Base-by-base conservation (phyloP, 2,888 invertebrate genomes). In the Drosophila histrio region DNA sequence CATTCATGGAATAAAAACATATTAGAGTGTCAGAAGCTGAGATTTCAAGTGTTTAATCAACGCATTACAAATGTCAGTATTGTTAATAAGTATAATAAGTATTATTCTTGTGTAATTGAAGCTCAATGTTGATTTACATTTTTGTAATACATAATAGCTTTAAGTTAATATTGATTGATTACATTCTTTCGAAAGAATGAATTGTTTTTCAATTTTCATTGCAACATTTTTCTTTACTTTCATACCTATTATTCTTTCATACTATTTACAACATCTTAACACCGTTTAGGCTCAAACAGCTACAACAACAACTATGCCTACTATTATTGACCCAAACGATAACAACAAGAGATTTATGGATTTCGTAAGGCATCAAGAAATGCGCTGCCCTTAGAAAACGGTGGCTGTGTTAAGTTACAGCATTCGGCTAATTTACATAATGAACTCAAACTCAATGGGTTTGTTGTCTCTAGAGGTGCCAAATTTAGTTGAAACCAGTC, bases 391-490 rank as follows among this genome's bases (percentile, higher is more conserved):
- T 15, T 9, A 26, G 44, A 43, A 61, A 61, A 61, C 66, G 19
- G 50, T 38, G 39, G 52, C 52, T 21, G 41, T 21, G 41, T 36
- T 59, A 47, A 38, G 46, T 62, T 22, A 39, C 59, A 17, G 46
- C 41, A 53, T 58, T 61, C 17, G 26, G 28, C 50, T 58, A 65
- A 75, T 82, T 85, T 79, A 49, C 86, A 85, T 82, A 82, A 72
- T 72, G 61, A 79, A 67, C 60, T 62, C 17, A 13, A 26, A 46
- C 17, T 38, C 36, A 30, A 41, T 57, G 41, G 41, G 41, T 30
- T 41, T 70, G 30, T 68, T 77, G 64, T 56, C 52, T 61, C 49
- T 49, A 19, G 61, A 72, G 68, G 74, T 80, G 73, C 22, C 62
- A 76, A 60, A 68, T 73, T 63, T 61, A 49, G 69, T 57, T 62